These are phyloP conservation scores for Jaculus jaculus DNA, from an alignment of 2,113 vertebrate species.

Conservation along the genomic window DNA sequence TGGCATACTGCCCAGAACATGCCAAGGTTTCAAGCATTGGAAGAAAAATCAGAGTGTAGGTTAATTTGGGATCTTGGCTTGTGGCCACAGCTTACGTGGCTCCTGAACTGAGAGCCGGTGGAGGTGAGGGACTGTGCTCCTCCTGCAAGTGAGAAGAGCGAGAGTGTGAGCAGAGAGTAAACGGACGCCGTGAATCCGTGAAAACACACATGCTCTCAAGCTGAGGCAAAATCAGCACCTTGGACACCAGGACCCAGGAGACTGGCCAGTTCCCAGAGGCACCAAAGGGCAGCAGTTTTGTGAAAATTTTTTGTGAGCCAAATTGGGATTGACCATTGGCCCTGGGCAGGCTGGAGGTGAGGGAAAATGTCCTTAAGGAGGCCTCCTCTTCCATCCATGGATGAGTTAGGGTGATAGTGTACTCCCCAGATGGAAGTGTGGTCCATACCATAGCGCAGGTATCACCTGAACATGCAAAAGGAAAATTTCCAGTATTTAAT, in stretches of 20 bases:
- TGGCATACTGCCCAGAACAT: slow-evolving; percentile 64
- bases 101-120: slow-evolving; percentile 4
- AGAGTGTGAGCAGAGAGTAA: background rate
- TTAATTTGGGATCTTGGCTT: slow-evolving; percentile 57
- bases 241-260: background rate
- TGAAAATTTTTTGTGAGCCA: background rate
- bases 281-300: background rate
- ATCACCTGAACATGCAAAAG: background rate
- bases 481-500: background rate
- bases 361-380: background rate
- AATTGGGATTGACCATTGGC: background rate
- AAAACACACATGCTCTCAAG: background rate
- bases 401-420: background rate
- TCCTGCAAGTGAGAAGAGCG: background rate
- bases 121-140: background rate
- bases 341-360: background rate
- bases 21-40: slow-evolving; percentile 29
- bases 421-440: background rate
- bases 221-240: background rate
- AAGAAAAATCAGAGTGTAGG: slow-evolving; percentile 44
- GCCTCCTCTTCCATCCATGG: background rate
- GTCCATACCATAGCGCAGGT: background rate
- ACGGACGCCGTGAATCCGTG: background rate
- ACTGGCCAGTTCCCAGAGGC: background rate
- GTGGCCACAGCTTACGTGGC: background rate